Evolutionary conservation across 2,797 vertebrate genomes (phyloP).

Genomic region (Bradypodion pumilum): DNA sequence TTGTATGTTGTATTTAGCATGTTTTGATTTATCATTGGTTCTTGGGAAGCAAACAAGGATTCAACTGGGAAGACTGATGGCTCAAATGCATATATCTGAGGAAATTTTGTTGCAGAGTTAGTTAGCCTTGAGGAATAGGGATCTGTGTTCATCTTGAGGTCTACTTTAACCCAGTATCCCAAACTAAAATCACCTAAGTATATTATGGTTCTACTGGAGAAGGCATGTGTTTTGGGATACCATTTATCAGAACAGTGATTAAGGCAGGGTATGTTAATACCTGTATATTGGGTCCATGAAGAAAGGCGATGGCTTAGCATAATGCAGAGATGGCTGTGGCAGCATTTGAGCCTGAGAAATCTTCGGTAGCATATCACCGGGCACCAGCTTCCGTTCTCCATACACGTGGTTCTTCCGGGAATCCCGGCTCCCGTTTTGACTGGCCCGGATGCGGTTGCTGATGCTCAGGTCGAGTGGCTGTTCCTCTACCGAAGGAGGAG

Average conservation of each 20-base stretch:
- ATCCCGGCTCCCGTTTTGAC: conserved; percentile 86
- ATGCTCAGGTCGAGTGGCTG: conserved; percentile 98
- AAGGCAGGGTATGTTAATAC: conserved; percentile 86
- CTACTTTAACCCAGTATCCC: background rate
- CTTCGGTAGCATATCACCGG: conserved; percentile 82
- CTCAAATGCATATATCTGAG: no score
- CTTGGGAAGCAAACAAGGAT: no score
- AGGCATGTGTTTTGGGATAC: accelerated
- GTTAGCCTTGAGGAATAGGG: no score
- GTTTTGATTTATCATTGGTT: background rate
- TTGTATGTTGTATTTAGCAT: background rate
- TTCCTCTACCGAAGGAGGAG: conserved; percentile 83
- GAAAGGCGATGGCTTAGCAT: conserved; percentile 97
- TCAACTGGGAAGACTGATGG: no score
- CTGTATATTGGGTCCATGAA: conserved; percentile 99
- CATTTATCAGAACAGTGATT: background rate
- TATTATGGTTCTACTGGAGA: no score
- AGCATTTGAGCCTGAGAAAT: conserved; percentile 85
- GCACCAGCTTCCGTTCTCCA: conserved; percentile 79
- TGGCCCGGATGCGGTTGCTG: conserved; percentile 87
- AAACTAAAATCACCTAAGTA: background rate
- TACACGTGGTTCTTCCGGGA: conserved; percentile 90
- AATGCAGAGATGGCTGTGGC: conserved; percentile 91
- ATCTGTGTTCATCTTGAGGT: no score
- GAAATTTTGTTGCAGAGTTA: no score